A percentile compares a stretch with the other conserved stretches of the same genome.
Conservation (phyloP, 2,113 vertebrate genomes). For the Eurypyga helias region DNA sequence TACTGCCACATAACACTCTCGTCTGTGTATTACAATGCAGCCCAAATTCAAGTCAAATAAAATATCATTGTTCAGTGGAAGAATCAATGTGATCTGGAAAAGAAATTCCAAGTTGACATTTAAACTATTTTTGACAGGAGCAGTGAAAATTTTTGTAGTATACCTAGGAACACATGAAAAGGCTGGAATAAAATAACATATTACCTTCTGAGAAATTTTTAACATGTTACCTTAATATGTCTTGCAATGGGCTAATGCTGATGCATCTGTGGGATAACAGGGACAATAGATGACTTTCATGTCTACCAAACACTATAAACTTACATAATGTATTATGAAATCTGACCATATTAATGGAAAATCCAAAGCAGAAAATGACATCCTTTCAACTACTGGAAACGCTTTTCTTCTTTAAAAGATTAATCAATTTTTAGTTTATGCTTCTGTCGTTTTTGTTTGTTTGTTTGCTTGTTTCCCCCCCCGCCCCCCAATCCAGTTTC, state of each 20-base stretch:
- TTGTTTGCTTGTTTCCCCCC: no score
- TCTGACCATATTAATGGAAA: neutral
- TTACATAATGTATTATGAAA: neutral
- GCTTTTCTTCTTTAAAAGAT: neutral
- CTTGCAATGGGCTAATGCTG: neutral
- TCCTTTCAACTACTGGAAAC: neutral
- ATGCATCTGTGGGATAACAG: neutral
- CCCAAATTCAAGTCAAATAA: neutral
- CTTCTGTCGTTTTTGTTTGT: neutral
- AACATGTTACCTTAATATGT: neutral
- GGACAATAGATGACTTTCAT: neutral
- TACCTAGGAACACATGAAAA: neutral
- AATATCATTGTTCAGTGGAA: neutral
- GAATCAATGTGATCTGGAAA: neutral
- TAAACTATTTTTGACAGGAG: neutral
- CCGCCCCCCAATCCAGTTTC: neutral
- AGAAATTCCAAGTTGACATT: neutral
- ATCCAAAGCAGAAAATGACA: slow-evolving; percentile 8
- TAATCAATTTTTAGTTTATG: slow-evolving; percentile 4
- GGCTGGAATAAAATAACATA: neutral
- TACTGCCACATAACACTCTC: neutral
- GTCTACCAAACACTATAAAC: neutral
- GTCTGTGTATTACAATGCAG: neutral
- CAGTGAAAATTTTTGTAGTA: neutral
- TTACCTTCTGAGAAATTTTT: neutral